These are phyloP conservation scores for Frankliniella intonsa DNA, from an alignment of 2,888 invertebrate genomes.

Conservation along the genomic window DNA sequence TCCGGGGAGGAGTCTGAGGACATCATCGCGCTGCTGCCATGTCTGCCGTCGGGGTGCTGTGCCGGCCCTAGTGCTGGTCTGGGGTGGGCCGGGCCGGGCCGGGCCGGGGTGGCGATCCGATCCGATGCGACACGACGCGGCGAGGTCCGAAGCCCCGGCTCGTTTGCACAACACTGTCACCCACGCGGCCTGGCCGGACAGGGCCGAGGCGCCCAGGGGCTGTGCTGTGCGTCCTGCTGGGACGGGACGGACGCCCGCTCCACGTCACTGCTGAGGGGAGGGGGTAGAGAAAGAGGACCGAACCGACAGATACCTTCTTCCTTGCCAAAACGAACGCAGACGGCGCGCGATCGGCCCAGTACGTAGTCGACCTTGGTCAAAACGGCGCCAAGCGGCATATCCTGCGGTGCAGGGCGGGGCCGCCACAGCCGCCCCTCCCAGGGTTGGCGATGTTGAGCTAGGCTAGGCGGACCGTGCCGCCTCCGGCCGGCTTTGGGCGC, in stretches of 20 bases:
- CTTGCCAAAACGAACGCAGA: neutral
- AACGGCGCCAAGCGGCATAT: neutral
- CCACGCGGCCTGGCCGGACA: neutral
- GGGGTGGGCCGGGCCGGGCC: neutral
- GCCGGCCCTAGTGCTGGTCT: neutral
- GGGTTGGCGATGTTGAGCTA: no score
- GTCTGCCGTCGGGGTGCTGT: neutral
- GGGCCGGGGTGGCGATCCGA: neutral
- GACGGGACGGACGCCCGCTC: neutral
- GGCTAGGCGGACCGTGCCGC: no score
- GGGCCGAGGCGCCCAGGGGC: neutral
- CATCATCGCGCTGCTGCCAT: neutral
- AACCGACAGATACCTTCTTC: neutral
- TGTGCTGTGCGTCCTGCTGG: neutral
- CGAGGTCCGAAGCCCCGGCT: neutral
- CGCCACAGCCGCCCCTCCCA: no score
- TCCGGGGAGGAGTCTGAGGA: constrained; percentile 6
- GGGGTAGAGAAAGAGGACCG: neutral
- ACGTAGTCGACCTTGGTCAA: neutral
- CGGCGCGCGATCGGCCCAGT: no score
- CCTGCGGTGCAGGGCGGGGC: neutral
- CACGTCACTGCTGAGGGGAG: neutral
- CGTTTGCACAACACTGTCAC: constrained; percentile 22
- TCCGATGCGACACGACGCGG: neutral
- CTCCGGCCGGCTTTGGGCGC: no score